Base-by-base conservation (phyloP, 2,113 vertebrate genomes). In the Pedetes capensis region DNA sequence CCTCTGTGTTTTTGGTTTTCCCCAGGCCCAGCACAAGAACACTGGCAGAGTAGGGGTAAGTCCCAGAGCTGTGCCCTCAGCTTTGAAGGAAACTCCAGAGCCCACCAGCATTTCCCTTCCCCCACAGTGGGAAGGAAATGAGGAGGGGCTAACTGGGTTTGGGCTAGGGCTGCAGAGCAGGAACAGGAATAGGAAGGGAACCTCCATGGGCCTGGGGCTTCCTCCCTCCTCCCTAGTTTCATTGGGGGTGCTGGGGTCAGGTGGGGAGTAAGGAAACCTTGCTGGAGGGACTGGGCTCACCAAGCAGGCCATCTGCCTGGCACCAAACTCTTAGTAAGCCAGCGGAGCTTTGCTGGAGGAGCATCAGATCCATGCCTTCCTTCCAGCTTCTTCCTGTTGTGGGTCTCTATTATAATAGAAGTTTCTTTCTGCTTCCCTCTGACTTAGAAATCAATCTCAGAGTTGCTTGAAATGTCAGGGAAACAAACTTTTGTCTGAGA, bases 1-100 rank as follows among this genome's bases (percentile, higher is more conserved):
- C 91, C 93, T 97, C 80, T 83, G 39, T 89, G 66, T 74, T 14
- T 81, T 92, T 95, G 96, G 94, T 95, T 97, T 97, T 96, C 83
- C 96, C 96, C 85, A 89, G 92, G 88, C 72, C 69, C 23, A 44
- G 63, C 72, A 27, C 51, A 72, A 93, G 92, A 81, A 91, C 80
- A 72, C 61, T 20, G 44, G 89, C 76, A 82, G 53, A 96, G 63
- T 81, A 93, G n/a, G 71, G 93, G 88, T n/a, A 8, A 95, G 88
- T 91, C 93, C 94, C 95, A 86, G 85, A 87, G 59, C n/a, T 68
- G 74, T 59, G 79, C 71, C 55, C 22, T 12, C 53, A 86, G 93
- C 93, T 88, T 88, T 86, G 59, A 94, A 96, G 95, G 96, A 97
- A 97, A 88, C 81, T 81, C 85, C 81, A 93, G 53, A 53, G 68